A percentile compares a stretch with the other conserved stretches of the same genome.
These are phyloP conservation scores for Ursus arctos DNA, from an alignment of 2,113 vertebrate species.

Conservation along the genomic window DNA sequence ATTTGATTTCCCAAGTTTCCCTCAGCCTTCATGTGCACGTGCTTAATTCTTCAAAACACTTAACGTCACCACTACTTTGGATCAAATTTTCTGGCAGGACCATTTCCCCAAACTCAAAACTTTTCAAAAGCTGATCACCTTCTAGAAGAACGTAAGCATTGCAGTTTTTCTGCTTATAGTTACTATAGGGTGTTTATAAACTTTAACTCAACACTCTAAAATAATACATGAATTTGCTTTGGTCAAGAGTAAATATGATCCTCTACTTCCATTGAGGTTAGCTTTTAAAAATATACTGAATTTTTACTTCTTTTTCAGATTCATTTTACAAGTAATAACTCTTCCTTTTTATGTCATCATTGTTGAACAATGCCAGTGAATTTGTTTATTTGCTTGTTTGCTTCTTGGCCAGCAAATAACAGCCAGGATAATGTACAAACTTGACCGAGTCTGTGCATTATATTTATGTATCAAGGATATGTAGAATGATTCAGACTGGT, in stretches of 20 bases:
- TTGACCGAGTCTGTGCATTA: not conserved
- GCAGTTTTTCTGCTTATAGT: not conserved
- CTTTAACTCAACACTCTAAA: not conserved
- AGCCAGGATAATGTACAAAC: not conserved
- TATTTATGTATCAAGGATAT: not conserved
- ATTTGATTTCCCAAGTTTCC: not conserved
- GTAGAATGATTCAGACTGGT: not conserved
- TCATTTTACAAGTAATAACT: not conserved
- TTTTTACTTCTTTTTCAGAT: not conserved
- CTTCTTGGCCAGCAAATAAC: not conserved
- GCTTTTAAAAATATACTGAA: not conserved
- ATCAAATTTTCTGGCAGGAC: not conserved
- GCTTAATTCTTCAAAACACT: not conserved
- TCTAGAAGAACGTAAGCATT: not conserved
- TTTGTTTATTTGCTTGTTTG: not conserved
- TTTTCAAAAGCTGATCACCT: not conserved
- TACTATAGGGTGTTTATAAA: not conserved
- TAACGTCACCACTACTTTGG: not conserved
- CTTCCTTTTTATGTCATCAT: not conserved
- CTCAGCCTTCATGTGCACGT: not conserved
- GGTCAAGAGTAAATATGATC: not conserved
- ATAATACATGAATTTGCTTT: not conserved
- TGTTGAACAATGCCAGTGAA: not conserved
- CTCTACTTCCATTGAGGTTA: not conserved
- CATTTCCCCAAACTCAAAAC: not conserved